Percentiles rank a stretch among this genome's conserved stretches.
Conservation (phyloP, 2,113 vertebrate species). For the Brachyhypopomus occidentalis region DNA sequence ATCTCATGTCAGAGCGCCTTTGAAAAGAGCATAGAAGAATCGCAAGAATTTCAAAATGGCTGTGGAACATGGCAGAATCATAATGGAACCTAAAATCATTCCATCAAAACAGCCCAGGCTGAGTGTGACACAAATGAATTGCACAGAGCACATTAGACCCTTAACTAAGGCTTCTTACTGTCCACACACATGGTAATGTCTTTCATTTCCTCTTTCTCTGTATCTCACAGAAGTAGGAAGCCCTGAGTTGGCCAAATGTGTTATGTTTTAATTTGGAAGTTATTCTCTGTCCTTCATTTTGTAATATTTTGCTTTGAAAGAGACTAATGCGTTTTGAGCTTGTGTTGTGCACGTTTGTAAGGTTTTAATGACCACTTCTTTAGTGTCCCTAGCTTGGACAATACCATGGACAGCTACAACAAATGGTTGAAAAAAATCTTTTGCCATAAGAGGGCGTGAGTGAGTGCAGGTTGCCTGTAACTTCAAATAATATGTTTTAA, state of each 20-base stretch:
- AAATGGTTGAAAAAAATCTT: slow-evolving; percentile 1
- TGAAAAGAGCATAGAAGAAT: slow-evolving; percentile 71
- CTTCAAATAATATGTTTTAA: slow-evolving; percentile 1
- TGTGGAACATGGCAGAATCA: slow-evolving; percentile 69
- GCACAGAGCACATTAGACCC: slow-evolving; percentile 62
- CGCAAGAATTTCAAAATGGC: slow-evolving; percentile 72
- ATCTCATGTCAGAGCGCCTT: slow-evolving; percentile 56
- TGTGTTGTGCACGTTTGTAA: neutral
- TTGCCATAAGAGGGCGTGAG: slow-evolving; percentile 59
- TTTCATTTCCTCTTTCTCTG: slow-evolving; percentile 25
- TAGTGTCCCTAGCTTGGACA: slow-evolving; percentile 9
- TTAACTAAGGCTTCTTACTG: slow-evolving; percentile 61
- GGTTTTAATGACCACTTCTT: neutral
- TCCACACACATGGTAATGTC: slow-evolving; percentile 39
- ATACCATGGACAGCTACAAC: slow-evolving; percentile 62
- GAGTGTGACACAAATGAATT: slow-evolving; percentile 59
- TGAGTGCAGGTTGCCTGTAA: slow-evolving; percentile 44
- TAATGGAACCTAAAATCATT: slow-evolving; percentile 79
- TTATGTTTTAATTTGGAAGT: slow-evolving; percentile 27
- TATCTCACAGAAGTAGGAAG: slow-evolving; percentile 24
- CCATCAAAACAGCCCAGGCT: slow-evolving; percentile 71
- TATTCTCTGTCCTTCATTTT: neutral
- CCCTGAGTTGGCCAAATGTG: slow-evolving; percentile 22
- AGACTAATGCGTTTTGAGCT: neutral
- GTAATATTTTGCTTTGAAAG: neutral